Evolutionary conservation across 2,888 invertebrate genomes (phyloP), one percentile per base, ranked within the genome.

Genomic region (Tachina lurida): DNA sequence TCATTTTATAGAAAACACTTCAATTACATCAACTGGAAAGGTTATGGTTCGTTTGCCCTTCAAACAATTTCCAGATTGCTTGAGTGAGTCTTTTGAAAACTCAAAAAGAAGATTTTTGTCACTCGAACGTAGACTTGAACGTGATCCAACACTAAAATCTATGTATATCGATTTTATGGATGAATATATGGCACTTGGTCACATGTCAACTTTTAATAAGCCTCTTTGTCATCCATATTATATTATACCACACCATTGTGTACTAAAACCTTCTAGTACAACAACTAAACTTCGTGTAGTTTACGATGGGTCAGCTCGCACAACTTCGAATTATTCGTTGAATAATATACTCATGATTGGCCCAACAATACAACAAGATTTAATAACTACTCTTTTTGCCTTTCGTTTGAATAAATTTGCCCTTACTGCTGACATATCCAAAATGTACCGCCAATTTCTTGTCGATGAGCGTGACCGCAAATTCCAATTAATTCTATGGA

Each of bases 391-490:
- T 4, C 22, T 63, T 15, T 74, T 74, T 62, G 52, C 54, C 0
- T 87, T 88, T 67, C 83, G 76, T 31, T 12, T 87, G 10, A 74
- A 65, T 22, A 75, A n/a, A 75, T 82, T 54, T 9, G 81, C 74
- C 10, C 63, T 84, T 12, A 82, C 84, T n/a, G 87, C 84, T 10
- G 73, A 84, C 39, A 58, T 84, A 12, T 58, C 73, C 5, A 87
- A 84, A 74, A 84, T 87, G 85, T 86, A 87, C 22, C 80, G 85
- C n/a, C 70, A 84, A 56, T 70, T 87, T 87, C 31, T 49, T 49
- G 54, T 54, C 7, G 54, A 75, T 13, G 82, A 84, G 31, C 56
- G 45, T 10, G 68, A 86, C 56, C 75, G 76, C 1, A 63, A 62
- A 43, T 70, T 43, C 13, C 70, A 68, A 13, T 10, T 70, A 0